Evolutionary conservation across 1,140 invertebrate genomes (phyloP), one percentile per base, ranked within the genome.

Genomic region (Anthonomus grandis): DNA sequence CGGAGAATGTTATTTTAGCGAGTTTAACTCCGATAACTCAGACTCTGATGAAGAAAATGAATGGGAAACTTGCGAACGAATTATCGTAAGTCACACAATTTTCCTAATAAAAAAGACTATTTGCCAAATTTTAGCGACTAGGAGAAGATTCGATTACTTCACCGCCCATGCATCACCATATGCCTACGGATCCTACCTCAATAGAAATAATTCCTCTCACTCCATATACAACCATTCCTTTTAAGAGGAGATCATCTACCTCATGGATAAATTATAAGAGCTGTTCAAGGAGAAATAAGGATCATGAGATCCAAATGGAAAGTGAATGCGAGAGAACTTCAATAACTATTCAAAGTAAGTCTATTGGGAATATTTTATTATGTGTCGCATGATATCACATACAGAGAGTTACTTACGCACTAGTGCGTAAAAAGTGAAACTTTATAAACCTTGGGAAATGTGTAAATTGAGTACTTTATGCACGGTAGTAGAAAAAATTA

Each of bases 1-100:
- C 8, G 91, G 90, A 0, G 91, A 93, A 69, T 86, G 87, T 64
- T 90, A 90, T 71, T 89, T 89, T 65, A 82, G 80, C 8, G 86
- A 87, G 62, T 68, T 83, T 9, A 82, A 79, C 53, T 78, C 79
- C 9, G 48, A 50, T 47, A 37, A 50, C 38, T 78, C 79, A 0
- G 79, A 78, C n/a, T 78, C 77, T 44, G 82, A 84, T 15, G n/a
- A n/a, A n/a, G 81, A 83, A 19, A 78, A 79, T 21, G 72, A 73
- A 18, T 75, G 68, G 68, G 60, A 59, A 57, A 62, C 57, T 19
- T 46, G 53, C 31, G 45, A 62, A 63, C 49, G 24, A 46, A 19
- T 45, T 38, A 15, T 58, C 42, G 61, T 38, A 59, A 45, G 59
- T 49, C 17, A 10, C 17, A 52, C 47, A 46, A 42, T 34, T 37